Evolutionary conservation across 2,113 vertebrate species (phyloP).

Genomic region (Egretta garzetta): DNA sequence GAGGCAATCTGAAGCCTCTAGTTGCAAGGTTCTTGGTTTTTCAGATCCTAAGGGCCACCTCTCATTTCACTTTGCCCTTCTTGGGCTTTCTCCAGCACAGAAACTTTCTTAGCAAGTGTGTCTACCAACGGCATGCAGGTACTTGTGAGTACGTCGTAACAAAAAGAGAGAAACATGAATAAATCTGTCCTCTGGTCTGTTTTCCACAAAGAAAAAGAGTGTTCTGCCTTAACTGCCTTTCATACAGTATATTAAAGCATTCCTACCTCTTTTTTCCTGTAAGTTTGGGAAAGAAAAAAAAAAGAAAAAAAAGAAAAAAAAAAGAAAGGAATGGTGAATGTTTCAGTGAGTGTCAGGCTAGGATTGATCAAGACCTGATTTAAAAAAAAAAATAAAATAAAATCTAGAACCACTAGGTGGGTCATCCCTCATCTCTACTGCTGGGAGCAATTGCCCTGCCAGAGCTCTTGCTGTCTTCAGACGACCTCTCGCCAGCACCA

Average conservation of each 20-base stretch:
- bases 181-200: neutral
- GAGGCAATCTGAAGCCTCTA: neutral
- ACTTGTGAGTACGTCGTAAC: neutral
- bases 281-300: rapidly evolving
- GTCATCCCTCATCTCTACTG: neutral
- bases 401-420: neutral
- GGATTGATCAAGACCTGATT: neutral
- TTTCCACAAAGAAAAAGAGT: neutral
- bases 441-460: neutral
- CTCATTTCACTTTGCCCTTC: neutral
- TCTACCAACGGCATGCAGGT: neutral
- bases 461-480: neutral
- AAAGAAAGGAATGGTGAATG: neutral
- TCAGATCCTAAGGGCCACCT: neutral
- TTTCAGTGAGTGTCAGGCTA: neutral
- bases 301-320: rapidly evolving
- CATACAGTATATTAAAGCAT: neutral
- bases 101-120: neutral
- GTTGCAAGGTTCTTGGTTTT: neutral
- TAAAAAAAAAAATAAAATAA: neutral
- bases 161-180: neutral
- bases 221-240: neutral
- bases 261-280: neutral
- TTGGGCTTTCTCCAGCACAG: neutral
- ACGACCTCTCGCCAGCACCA: neutral